Percentiles rank a stretch among this genome's conserved stretches.
Evolutionary conservation across 1,140 invertebrate species (phyloP).

Genomic region (Lepidurus apus): DNA sequence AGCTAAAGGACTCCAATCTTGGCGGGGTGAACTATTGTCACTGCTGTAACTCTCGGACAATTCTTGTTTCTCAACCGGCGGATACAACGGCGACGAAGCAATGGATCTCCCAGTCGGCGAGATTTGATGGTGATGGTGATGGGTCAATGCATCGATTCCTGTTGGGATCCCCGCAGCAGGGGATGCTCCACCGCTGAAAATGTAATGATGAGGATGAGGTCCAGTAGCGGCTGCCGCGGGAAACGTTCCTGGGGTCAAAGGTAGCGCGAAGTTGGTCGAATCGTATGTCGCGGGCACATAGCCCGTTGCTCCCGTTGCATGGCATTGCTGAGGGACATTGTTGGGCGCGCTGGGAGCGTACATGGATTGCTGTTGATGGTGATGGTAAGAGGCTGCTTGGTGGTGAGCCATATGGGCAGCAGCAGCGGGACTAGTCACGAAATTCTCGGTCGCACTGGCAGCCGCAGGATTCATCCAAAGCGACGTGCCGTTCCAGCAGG

Average conservation of each 20-base stretch:
- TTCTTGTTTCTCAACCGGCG: constrained; percentile 15
- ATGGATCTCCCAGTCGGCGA: constrained; percentile 12
- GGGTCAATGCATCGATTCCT: neutral
- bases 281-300: constrained; percentile 2
- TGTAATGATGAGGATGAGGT: constrained; percentile 19
- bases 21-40: constrained; percentile 28
- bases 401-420: constrained; percentile 22
- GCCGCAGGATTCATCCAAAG: constrained; percentile 9
- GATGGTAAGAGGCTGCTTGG: constrained; percentile 27
- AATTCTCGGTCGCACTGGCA: constrained; percentile 19
- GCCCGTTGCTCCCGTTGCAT: constrained; percentile 23
- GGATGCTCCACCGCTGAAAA: constrained; percentile 23
- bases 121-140: constrained; percentile 26
- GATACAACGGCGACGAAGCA: neutral
- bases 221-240: constrained; percentile 5
- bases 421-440: constrained; percentile 21
- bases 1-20: constrained; percentile 27
- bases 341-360: constrained; percentile 18
- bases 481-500: neutral
- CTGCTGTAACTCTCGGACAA: constrained; percentile 27
- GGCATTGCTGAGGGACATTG: constrained; percentile 5
- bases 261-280: constrained; percentile 7
- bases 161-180: constrained; percentile 26
- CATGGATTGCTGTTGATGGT: constrained; percentile 22
- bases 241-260: constrained; percentile 6